Conservation (phyloP, 2,888 invertebrate genomes). For the Acholoe squamosa region DNA sequence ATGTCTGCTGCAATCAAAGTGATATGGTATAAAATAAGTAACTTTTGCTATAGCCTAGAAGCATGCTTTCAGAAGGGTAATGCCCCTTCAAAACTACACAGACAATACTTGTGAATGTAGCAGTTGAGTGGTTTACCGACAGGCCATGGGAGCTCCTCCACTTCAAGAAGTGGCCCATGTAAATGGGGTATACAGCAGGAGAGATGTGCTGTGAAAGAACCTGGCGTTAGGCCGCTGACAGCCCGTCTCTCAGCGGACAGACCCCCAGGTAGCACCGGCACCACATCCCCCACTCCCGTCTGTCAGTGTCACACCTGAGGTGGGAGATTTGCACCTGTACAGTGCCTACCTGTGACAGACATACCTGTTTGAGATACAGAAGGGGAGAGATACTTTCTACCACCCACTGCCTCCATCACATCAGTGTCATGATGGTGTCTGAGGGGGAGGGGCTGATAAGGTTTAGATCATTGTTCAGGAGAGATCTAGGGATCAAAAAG, state of each 20-base stretch:
- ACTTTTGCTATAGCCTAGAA: too few relatives aligned
- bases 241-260: background rate
- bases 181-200: background rate
- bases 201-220: background rate
- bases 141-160: background rate
- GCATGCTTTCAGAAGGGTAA: too few relatives aligned
- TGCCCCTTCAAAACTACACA: too few relatives aligned
- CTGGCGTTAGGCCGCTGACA: background rate
- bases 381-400: background rate
- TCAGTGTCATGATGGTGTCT: background rate
- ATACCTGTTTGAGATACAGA: background rate
- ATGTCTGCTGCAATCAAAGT: too few relatives aligned
- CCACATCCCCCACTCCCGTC: background rate
- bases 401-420: slow-evolving; percentile 4
- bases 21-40: too few relatives aligned
- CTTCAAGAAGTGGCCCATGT: background rate
- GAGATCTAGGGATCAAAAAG: background rate
- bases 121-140: too few relatives aligned
- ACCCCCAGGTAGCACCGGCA: background rate
- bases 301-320: slow-evolving; percentile 37
- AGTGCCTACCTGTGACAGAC: background rate
- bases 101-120: too few relatives aligned
- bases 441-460: background rate
- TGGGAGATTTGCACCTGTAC: background rate
- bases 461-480: background rate